Conservation (phyloP, 2,113 vertebrate genomes). For the Grus americana region DNA sequence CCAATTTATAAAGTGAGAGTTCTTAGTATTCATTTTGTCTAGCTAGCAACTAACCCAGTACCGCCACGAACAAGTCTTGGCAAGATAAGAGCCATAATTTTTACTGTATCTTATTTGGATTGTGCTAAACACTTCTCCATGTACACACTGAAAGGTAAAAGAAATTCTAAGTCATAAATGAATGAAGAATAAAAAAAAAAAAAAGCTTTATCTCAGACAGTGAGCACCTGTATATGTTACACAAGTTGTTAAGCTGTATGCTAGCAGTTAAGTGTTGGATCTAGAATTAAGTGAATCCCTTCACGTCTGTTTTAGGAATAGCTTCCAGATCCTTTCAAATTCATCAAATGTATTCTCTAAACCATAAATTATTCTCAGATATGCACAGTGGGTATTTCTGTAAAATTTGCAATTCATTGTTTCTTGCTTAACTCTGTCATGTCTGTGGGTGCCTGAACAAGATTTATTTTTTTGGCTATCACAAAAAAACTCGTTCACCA, state of each 20-base stretch:
- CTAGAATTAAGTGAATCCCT: neutral
- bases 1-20: neutral
- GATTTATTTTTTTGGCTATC: neutral
- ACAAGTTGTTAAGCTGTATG: neutral
- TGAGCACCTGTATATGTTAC: neutral
- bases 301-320: neutral
- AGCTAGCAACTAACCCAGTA: neutral
- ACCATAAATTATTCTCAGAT: neutral
- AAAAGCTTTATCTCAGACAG: neutral
- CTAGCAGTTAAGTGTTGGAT: neutral
- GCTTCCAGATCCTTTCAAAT: neutral
- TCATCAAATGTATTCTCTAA: neutral
- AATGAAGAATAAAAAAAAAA: neutral
- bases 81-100: neutral
- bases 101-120: neutral
- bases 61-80: fast-evolving
- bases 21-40: neutral
- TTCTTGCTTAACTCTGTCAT: neutral
- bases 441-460: neutral
- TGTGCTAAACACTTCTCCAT: neutral
- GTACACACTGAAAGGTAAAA: neutral
- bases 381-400: neutral
- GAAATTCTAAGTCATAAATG: neutral
- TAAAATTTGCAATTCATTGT: neutral
- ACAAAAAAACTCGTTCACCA: neutral